phyloP scores from a whole-genome alignment of 2,888 invertebrate species.

The Parochlus steinenii region DNA sequence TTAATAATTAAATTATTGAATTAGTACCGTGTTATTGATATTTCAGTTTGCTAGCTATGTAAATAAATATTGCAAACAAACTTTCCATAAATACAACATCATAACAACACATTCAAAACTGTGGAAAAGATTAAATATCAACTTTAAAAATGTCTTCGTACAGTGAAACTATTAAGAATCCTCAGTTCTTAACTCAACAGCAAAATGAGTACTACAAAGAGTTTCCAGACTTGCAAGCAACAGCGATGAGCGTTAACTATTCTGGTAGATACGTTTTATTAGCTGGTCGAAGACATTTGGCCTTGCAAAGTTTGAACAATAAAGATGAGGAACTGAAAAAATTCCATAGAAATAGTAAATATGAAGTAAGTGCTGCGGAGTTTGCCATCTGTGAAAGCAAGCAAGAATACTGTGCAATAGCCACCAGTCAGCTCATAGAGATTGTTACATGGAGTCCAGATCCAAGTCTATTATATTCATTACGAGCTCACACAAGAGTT shows the following conservation, averaged over 20 bases:
- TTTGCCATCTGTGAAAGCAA: slow-evolving; percentile 73
- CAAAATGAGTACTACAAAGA: no score
- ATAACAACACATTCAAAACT: no score
- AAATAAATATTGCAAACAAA: no score
- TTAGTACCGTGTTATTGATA: no score
- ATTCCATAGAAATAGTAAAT: slow-evolving; percentile 77
- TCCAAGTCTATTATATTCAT: slow-evolving; percentile 50
- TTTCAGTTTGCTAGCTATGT: no score
- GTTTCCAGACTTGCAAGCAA: slow-evolving; percentile 76
- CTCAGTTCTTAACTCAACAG: no score
- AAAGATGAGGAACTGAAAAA: slow-evolving; percentile 51
- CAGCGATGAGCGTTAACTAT: slow-evolving; percentile 81
- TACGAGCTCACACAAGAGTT: slow-evolving; percentile 68
- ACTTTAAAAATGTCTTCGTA: no score
- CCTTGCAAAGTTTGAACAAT: slow-evolving; percentile 55
- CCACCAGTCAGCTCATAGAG: slow-evolving; percentile 73
- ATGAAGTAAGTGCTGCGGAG: slow-evolving; percentile 82
- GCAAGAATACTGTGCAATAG: slow-evolving; percentile 70
- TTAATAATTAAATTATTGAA: no score
- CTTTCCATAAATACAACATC: no score
- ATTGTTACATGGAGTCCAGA: slow-evolving; percentile 67
- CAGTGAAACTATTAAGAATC: no score
- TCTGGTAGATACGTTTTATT: slow-evolving; percentile 71
- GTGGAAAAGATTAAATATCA: no score
- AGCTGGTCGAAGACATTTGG: slow-evolving; percentile 63